These are phyloP conservation scores for Petrophora chlorosata DNA, from an alignment of 2,888 invertebrate genomes.

Conservation along the genomic window DNA sequence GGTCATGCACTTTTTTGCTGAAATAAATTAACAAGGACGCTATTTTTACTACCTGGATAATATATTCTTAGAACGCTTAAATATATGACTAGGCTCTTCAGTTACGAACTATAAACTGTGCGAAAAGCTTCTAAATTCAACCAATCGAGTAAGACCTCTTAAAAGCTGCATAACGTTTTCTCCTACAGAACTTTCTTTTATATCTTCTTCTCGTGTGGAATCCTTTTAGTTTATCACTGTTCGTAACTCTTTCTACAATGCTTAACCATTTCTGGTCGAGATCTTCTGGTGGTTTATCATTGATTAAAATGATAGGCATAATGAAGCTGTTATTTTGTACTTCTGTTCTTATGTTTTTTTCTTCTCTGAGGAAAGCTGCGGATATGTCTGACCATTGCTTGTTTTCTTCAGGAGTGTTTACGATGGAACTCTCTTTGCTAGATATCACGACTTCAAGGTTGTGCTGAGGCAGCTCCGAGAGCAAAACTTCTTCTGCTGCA, in stretches of 20 bases:
- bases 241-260: slow-evolving; percentile 56
- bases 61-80: no score
- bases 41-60: no score
- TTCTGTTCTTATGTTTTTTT: slow-evolving; percentile 40
- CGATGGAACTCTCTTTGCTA: slow-evolving; percentile 54
- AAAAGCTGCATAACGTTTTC: slow-evolving; percentile 61
- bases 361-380: slow-evolving; percentile 49
- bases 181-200: slow-evolving; percentile 70
- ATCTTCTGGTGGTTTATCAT: slow-evolving; percentile 72
- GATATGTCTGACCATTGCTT: slow-evolving; percentile 55
- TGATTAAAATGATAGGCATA: slow-evolving; percentile 71
- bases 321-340: slow-evolving; percentile 40
- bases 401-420: slow-evolving; percentile 51
- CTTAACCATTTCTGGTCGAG: slow-evolving; percentile 69
- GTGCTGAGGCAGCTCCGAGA: slow-evolving; percentile 53
- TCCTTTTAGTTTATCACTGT: slow-evolving; percentile 62
- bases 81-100: no score
- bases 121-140: slow-evolving; percentile 43
- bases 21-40: no score
- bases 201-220: slow-evolving; percentile 61
- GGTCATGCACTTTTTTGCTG: no score
- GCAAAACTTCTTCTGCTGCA: slow-evolving; percentile 53
- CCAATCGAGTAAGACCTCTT: slow-evolving; percentile 78
- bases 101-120: no score
- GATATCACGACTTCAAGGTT: slow-evolving; percentile 59